Conservation (phyloP, 2,888 invertebrate genomes). For the Omphaloscelis lunosa region DNA sequence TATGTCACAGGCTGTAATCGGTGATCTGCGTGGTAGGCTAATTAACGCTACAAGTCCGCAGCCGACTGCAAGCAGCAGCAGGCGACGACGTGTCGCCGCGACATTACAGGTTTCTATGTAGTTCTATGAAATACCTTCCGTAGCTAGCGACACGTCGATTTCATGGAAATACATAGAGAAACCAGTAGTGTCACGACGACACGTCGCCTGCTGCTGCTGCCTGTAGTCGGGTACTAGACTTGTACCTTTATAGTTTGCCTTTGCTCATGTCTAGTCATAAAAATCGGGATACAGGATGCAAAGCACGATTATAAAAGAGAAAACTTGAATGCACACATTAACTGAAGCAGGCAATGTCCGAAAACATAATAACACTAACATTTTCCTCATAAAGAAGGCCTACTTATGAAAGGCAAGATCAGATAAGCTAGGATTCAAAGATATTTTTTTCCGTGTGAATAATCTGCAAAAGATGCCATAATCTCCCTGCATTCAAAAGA, state of each 20-base stretch:
- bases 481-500: not conserved
- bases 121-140: too few species aligned
- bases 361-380: not conserved
- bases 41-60: not conserved
- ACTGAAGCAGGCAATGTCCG: not conserved
- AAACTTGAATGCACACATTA: too few species aligned
- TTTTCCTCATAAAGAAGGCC: not conserved
- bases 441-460: too few species aligned
- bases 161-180: too few species aligned
- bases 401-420: not conserved
- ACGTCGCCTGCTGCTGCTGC: too few species aligned
- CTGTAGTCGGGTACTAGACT: too few species aligned
- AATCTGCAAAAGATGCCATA: not conserved
- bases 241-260: not conserved
- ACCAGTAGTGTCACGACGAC: too few species aligned
- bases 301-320: not conserved
- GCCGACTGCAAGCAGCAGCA: too few species aligned
- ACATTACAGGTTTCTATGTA: too few species aligned
- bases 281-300: not conserved
- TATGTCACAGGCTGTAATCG: not conserved
- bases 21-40: not conserved
- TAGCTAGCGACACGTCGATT: too few species aligned
- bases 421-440: not conserved
- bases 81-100: too few species aligned
- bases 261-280: not conserved